These are phyloP conservation scores for Machimus rusticus DNA, from an alignment of 2,888 invertebrate genomes.

Conservation along the genomic window DNA sequence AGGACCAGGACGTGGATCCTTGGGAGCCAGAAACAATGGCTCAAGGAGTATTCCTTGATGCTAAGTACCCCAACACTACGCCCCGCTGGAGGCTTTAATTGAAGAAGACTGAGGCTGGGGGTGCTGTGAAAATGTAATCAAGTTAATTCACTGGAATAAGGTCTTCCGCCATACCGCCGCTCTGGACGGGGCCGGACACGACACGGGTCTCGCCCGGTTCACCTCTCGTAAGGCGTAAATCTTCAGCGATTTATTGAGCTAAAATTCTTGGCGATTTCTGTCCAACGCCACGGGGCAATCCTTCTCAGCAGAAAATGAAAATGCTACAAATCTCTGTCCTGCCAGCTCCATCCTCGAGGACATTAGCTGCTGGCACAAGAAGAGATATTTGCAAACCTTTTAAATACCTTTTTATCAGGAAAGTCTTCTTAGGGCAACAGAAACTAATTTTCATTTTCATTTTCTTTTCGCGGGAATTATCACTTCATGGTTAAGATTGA, in stretches of 20 bases:
- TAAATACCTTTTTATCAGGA: background rate
- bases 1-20: background rate
- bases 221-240: background rate
- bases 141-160: constrained; percentile 28
- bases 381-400: background rate
- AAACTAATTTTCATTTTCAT: background rate
- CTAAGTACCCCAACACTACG: background rate
- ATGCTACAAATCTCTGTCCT: background rate
- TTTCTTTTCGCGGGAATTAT: background rate
- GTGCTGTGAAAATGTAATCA: constrained; percentile 19
- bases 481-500: background rate
- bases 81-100: constrained; percentile 8
- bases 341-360: background rate
- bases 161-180: background rate
- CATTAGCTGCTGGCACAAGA: background rate
- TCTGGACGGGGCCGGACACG: background rate
- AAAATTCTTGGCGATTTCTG: background rate
- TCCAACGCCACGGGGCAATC: background rate
- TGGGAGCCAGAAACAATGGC: background rate
- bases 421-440: background rate
- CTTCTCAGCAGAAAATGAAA: background rate
- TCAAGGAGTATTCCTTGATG: background rate
- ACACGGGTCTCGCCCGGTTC: background rate
- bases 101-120: background rate
- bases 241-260: background rate